Evolutionary conservation across 2,113 vertebrate species (phyloP).

Genomic region (Narcine bancroftii): DNA sequence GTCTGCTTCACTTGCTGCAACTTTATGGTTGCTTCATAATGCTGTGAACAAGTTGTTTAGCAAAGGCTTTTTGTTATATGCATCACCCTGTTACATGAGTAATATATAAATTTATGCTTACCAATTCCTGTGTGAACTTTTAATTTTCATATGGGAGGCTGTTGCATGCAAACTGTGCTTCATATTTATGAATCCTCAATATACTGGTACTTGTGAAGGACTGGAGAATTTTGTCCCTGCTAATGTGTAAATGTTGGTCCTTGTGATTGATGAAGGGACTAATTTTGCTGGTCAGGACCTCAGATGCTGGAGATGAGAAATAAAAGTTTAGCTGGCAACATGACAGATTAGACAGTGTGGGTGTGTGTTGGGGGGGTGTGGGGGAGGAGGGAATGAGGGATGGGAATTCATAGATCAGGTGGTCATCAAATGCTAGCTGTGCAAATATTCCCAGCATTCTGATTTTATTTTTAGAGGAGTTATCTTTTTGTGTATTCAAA

Average conservation of each 20-base stretch:
- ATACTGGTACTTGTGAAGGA: background rate
- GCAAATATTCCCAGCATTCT: too few species aligned
- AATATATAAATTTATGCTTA: background rate
- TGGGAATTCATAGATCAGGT: too few species aligned
- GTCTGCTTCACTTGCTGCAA: background rate
- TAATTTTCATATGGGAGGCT: background rate
- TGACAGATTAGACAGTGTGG: too few species aligned
- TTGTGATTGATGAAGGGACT: background rate
- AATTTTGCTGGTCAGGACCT: background rate
- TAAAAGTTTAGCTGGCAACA: too few species aligned
- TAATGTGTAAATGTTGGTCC: background rate
- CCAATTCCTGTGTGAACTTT: too few species aligned
- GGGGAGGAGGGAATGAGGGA: too few species aligned
- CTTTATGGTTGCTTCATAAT: background rate
- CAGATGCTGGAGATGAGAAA: too few species aligned
- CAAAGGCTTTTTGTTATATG: background rate
- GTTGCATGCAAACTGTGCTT: background rate
- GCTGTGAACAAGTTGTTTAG: background rate
- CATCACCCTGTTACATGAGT: background rate
- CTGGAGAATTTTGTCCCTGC: background rate
- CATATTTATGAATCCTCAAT: background rate
- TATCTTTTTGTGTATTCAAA: too few species aligned
- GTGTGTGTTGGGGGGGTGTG: too few species aligned
- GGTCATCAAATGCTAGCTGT: too few species aligned
- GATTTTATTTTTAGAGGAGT: too few species aligned